Percentiles rank a stretch among this genome's conserved stretches.
Evolutionary conservation across 2,113 vertebrate species (phyloP).

Genomic region (Scolopax mira): DNA sequence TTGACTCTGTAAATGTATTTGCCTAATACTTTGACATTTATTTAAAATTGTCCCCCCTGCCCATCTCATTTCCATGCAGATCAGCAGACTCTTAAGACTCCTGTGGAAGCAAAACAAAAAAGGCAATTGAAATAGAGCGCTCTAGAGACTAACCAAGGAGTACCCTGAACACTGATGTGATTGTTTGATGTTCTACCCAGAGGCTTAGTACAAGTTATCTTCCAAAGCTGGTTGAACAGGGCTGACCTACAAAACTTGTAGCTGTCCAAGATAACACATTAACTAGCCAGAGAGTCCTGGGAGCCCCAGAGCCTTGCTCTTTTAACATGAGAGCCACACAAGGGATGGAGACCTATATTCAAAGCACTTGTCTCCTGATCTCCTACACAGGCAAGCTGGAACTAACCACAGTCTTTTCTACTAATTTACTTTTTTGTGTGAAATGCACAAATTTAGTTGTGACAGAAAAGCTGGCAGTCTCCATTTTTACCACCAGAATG

Average conservation of each 20-base stretch:
- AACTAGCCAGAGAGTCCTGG: fast-evolving
- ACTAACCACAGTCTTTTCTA: neutral
- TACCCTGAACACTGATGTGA: neutral
- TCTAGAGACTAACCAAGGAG: neutral
- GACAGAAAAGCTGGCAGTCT: neutral
- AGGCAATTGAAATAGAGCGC: neutral
- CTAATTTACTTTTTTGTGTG: neutral
- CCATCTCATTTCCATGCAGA: neutral
- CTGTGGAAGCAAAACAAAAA: neutral
- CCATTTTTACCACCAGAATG: neutral
- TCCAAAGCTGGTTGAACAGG: neutral
- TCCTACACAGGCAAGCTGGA: neutral
- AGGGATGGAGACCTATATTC: neutral
- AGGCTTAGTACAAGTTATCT: neutral
- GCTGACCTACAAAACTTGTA: neutral
- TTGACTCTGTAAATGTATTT: neutral
- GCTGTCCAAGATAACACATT: neutral
- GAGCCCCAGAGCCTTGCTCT: neutral
- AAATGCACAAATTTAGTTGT: neutral
- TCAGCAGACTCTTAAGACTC: neutral
- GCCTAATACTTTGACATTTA: neutral
- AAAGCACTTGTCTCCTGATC: neutral
- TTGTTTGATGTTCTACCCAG: fast-evolving
- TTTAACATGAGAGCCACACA: fast-evolving
- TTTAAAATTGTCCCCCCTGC: neutral